phyloP scores from a whole-genome alignment of 2,888 invertebrate species.

The Orthosia incerta region DNA sequence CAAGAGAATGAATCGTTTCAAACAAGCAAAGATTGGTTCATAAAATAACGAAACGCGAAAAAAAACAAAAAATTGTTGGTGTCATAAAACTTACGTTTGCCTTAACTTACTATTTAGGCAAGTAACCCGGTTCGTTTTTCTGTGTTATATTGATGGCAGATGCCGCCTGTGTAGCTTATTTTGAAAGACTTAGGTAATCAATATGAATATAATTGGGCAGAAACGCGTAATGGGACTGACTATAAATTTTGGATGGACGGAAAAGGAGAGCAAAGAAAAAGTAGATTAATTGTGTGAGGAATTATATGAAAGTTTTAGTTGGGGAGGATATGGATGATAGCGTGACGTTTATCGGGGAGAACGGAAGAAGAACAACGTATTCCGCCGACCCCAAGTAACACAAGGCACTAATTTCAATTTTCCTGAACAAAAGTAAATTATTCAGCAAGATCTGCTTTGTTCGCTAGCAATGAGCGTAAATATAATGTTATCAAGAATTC shows the following conservation, averaged over 20 bases:
- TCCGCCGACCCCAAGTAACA: background rate
- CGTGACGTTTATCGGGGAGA: background rate
- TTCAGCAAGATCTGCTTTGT: slow-evolving; percentile 34
- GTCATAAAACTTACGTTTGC: background rate
- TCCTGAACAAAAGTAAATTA: slow-evolving; percentile 18
- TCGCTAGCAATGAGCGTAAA: slow-evolving; percentile 46
- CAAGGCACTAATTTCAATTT: background rate
- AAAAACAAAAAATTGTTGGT: background rate
- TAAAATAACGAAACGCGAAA: background rate
- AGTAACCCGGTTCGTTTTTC: too few species aligned
- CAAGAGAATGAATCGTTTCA: background rate
- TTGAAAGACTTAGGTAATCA: background rate
- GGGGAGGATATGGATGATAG: background rate
- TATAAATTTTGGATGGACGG: background rate
- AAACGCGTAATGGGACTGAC: background rate
- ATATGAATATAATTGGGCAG: background rate
- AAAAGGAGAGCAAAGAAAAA: background rate
- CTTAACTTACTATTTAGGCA: background rate
- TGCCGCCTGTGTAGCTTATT: too few species aligned
- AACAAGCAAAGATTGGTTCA: background rate
- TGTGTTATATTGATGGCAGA: too few species aligned
- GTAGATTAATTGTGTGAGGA: background rate
- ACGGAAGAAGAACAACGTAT: background rate
- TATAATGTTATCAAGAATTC: slow-evolving; percentile 73
- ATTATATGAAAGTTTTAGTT: too few species aligned